A percentile compares a stretch with the other conserved stretches of the same genome.
These are phyloP conservation scores for Agonopterix heracliana DNA, from an alignment of 2,888 invertebrate species.

Conservation along the genomic window DNA sequence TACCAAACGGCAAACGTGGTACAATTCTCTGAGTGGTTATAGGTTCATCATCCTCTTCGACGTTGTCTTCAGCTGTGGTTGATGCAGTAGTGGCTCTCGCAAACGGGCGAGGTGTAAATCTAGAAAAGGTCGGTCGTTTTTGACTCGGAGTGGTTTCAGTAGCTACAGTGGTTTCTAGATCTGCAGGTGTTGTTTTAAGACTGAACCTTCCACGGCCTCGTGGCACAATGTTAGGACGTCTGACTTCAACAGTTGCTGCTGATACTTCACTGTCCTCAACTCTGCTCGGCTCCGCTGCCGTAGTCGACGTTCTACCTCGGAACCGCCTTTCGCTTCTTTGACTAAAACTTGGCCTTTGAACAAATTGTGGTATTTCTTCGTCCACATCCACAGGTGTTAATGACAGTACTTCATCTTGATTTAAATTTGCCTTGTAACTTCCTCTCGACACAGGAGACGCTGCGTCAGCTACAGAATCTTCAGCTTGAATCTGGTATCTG, in stretches of 20 bases:
- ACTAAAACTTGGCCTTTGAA: constrained; percentile 31
- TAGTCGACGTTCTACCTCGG: constrained; percentile 33
- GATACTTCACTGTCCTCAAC: constrained; percentile 57
- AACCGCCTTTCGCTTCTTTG: constrained; percentile 30
- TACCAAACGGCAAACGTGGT: constrained; percentile 44
- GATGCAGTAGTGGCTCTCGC: constrained; percentile 30
- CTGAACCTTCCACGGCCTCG: constrained; percentile 53
- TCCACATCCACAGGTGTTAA: constrained; percentile 69
- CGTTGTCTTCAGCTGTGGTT: constrained; percentile 18
- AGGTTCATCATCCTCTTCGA: constrained; percentile 23
- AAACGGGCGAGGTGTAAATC: constrained; percentile 66
- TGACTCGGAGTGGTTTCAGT: constrained; percentile 33
- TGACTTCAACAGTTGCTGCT: constrained; percentile 56
- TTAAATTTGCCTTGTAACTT: constrained; percentile 46
- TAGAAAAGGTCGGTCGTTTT: constrained; percentile 50
- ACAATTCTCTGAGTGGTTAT: constrained; percentile 32
- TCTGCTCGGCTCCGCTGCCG: constrained; percentile 25
- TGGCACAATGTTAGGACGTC: constrained; percentile 43
- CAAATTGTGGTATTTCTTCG: constrained; percentile 34
- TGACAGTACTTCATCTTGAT: constrained; percentile 69
- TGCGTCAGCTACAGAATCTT: constrained; percentile 57
- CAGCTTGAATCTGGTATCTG: constrained; percentile 36
- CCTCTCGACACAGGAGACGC: constrained; percentile 54
- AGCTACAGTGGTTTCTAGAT: constrained; percentile 23
- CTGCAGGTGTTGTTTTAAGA: constrained; percentile 32